These are phyloP conservation scores for Graphium colonna DNA, from an alignment of 2,888 invertebrate species.

Conservation along the genomic window DNA sequence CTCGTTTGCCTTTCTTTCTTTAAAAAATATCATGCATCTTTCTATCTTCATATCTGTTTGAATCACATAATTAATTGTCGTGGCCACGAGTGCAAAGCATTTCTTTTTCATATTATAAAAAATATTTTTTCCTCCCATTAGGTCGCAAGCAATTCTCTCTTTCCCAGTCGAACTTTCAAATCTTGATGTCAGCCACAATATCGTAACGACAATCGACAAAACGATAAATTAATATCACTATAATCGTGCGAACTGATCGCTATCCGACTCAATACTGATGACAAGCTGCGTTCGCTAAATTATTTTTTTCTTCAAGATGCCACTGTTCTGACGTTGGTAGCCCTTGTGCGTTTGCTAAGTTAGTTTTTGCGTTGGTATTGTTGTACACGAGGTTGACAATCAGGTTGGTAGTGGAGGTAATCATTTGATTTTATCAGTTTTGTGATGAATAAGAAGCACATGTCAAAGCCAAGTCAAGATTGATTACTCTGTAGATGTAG, in stretches of 20 bases:
- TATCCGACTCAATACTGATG: slow-evolving; percentile 30
- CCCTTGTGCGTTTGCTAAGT: slow-evolving; percentile 9
- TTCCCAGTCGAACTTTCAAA: slow-evolving; percentile 1
- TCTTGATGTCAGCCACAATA: slow-evolving; percentile 7
- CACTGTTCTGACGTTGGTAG: no score
- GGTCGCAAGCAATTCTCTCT: not conserved
- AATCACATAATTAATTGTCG: no score
- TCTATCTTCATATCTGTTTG: no score
- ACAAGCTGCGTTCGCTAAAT: slow-evolving; percentile 4
- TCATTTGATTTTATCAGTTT: not conserved
- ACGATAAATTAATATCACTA: slow-evolving; percentile 40
- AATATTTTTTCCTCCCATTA: not conserved
- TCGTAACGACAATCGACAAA: slow-evolving; percentile 5
- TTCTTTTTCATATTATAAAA: not conserved
- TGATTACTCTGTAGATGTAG: no score
- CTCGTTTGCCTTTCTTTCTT: no score
- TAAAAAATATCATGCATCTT: no score
- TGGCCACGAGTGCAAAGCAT: not conserved
- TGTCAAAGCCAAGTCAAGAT: not conserved
- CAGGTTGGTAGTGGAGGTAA: not conserved
- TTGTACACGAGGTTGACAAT: not conserved
- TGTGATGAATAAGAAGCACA: not conserved
- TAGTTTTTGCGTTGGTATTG: slow-evolving; percentile 1
- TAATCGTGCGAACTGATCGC: slow-evolving; percentile 47
- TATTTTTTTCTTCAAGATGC: slow-evolving; percentile 17